Base-by-base conservation (phyloP, 2,888 invertebrate genomes). In the Galeruca laticollis region DNA sequence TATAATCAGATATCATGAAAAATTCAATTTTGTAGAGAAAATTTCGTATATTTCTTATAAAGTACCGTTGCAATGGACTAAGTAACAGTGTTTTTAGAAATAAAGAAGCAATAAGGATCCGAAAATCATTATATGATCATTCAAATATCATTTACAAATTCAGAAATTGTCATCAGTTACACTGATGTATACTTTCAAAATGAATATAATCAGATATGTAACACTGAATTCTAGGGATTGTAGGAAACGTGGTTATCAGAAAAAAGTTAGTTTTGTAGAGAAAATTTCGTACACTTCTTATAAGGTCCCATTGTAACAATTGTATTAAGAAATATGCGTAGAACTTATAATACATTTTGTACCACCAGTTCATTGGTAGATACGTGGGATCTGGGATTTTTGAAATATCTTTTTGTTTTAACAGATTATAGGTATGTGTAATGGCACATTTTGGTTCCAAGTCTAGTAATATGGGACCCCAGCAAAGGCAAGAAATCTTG, bases 201-300 rank as follows among this genome's bases (percentile, higher is more conserved):
- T 52, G 26, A 10, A 52, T 20, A 52, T 52, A 26, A 8, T 52
- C 13, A 10, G 26, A 52, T 20, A 52, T 52, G 5, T 52, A 3
- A 26, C 52, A 52, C 26, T 52, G 52, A 26, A 52, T 11, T 52
- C 6, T 52, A 52, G 52, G 52, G 13, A 52, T 13, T 10, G 13
- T 52, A 21, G 52, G 13, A 52, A 52, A 52, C 11, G 18, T 52
- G 3, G 18, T 52, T 20, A 52, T 26, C 10, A 52, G 2, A 6
- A 21, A 52, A 52, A 52, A 52, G 5, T 52, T 52, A 26, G 13
- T 21, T 26, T 13, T 11, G 52, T 52, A 21, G 3, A 52, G 10
- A 11, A 26, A 13, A 13, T 52, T 52, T 21, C 52, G 18, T 10
- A 4, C 52, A 52, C 2, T 13, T 11, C 52, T 52, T 11, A 13